These are phyloP conservation scores for Calvadosia cruxmelitensis DNA, from an alignment of 30 jellyfish, hydroid and myxozoan species.

Conservation along the genomic window DNA sequence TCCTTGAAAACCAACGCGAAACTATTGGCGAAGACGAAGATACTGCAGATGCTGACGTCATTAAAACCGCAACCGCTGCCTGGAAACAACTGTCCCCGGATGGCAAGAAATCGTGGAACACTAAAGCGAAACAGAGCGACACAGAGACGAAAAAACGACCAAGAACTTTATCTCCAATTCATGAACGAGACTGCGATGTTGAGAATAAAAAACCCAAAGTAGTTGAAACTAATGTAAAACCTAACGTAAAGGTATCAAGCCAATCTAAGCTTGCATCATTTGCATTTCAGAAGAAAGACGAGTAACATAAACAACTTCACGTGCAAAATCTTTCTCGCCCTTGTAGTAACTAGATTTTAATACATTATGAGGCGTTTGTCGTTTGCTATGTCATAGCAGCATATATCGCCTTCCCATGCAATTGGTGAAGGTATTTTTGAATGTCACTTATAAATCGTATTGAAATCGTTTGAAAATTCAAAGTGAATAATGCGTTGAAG, in stretches of 20 bases:
- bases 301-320: no score
- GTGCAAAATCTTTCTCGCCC: no score
- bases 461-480: no score
- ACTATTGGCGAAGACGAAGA: conserved; percentile 23
- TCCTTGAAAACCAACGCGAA: conserved; percentile 28
- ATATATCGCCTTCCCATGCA: no score
- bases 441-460: no score
- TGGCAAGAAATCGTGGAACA: conserved; percentile 76
- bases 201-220: background rate
- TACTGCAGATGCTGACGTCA: conserved; percentile 9
- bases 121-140: conserved; percentile 24
- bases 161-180: background rate
- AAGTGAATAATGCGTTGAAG: no score
- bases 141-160: background rate
- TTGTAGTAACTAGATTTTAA: no score
- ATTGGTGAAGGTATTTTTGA: no score
- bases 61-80: background rate
- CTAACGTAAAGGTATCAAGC: background rate
- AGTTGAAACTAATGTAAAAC: background rate
- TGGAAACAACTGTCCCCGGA: conserved; percentile 56
- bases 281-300: conserved; percentile 25
- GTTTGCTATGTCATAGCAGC: no score
- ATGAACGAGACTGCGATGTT: background rate
- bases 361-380: no score
- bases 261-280: conserved; percentile 39